Conservation (phyloP, 2,797 vertebrate species). For the Carduelis carduelis region DNA sequence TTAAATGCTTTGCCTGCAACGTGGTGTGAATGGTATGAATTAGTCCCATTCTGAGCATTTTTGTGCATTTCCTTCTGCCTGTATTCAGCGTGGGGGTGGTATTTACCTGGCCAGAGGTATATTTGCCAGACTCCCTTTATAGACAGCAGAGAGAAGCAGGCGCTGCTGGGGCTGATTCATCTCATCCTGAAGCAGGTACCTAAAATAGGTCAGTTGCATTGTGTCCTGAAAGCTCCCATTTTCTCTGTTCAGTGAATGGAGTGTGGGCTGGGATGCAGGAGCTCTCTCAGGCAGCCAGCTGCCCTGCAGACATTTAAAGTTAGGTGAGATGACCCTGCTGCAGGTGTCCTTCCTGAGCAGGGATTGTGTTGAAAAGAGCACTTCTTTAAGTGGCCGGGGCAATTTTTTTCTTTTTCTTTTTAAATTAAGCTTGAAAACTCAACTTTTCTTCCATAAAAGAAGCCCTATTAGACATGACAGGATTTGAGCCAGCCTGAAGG, state of each 20-base stretch:
- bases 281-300: neutral
- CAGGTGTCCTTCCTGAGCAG: neutral
- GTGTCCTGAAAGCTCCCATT: conserved; percentile 21
- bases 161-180: neutral
- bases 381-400: neutral
- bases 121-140: neutral
- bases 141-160: neutral
- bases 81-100: neutral
- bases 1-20: neutral
- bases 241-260: neutral
- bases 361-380: neutral
- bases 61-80: neutral
- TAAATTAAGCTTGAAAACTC: neutral
- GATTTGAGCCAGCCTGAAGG: neutral
- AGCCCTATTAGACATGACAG: neutral
- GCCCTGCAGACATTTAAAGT: neutral
- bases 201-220: conserved; percentile 31
- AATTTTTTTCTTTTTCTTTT: neutral
- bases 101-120: conserved; percentile 7
- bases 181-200: neutral
- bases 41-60: neutral
- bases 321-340: neutral
- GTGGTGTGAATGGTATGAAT: neutral
- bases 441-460: neutral
- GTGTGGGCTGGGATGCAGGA: neutral